Evolutionary conservation across 92 coral and sea anemone species (phyloP), one percentile per base, ranked within the genome.

Genomic region (Paramuricea clavata): DNA sequence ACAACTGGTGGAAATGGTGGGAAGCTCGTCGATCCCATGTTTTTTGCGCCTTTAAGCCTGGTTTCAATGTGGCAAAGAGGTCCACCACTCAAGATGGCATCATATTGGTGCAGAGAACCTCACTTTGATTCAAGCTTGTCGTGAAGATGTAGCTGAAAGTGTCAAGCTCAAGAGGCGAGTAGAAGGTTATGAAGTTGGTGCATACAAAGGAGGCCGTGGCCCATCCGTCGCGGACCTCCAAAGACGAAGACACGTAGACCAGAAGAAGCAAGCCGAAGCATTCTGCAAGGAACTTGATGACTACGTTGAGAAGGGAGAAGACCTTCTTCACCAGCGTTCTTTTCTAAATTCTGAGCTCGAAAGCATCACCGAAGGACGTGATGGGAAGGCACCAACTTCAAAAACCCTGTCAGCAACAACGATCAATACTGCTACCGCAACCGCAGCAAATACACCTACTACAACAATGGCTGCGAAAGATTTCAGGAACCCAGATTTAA

Each of bases 1-100:
- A 22, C 69, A 80, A 72, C 59, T 90, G 90, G 93, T n/a, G n/a
- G n/a, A n/a, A n/a, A n/a, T n/a, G n/a, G n/a, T 90, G 93, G 93
- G 90, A 90, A 13, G 76, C 50, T 42, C 84, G 90, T 5, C 80
- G 69, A 41, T 90, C 93, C 34, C 93, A 90, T 75, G 84, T 86
- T 82, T 90, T 90, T 60, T 61, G 83, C n/a, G 88, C 90, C 11
- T 90, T 90, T 59, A 86, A 86, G 75, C 93, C 90, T 42, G 88
- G 80, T 36, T 49, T 90, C 13, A 86, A 86, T 27, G 85, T 76
- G 21, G 68, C 86, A 42, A 90, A 86, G 86, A 82, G 30, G 90
- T 86, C 43, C 90, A 90, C 64, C 93, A 90, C 60, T 86, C 93
- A 8, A 19, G 90, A 26, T 90, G 90, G 93, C 93, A 86, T 43